Evolutionary conservation across 2,113 vertebrate genomes (phyloP), one percentile per base, ranked within the genome.

Genomic region (Tilapia sparmanii): DNA sequence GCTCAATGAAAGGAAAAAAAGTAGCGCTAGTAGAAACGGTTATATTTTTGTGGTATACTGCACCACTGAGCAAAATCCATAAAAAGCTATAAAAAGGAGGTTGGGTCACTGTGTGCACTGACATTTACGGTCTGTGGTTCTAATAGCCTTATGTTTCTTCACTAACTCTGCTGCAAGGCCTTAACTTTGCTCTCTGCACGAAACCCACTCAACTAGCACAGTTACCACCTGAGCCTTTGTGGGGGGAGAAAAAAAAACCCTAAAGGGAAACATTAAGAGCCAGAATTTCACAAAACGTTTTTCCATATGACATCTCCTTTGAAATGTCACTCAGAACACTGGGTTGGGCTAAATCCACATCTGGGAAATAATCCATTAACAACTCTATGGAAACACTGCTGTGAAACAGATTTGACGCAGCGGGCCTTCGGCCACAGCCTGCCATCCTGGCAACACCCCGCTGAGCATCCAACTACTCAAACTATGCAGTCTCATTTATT

Each of bases 371-470:
- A 94, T 86, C 90, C 86, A 92, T 93, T 91, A 89, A 83, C 68
- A 80, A 79, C 50, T 54, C n/a, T 68, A 71, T 55, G 71, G 81
- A 86, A 83, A 81, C 59, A 29, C 82, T 22, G 87, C 91, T 90
- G 92, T 16, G 92, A 94, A 91, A 87, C 85, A 86, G 80, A 94
- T 93, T 92, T 15, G 35, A 86, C 90, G 2, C 92, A 93, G 91
- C 92, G 47, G 89, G 91, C 53, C 87, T 89, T 87, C 24, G 61
- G 86, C 85, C 85, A 84, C 47, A 82, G 83, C 59, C 82, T 90
- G 89, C 79, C 89, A 40, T 82, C 53, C 47, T 40, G 12, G 47
- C 63, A 68, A 40, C 85, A 13, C 82, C 92, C 88, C 47, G 35
- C 88, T 40, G 85, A 79, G 90, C 66, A 53, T 83, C 79, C 40